Percentiles rank a stretch among this genome's conserved stretches.
Conservation (phyloP, 2,113 vertebrate species). For the Chascanopsetta lugubris region DNA sequence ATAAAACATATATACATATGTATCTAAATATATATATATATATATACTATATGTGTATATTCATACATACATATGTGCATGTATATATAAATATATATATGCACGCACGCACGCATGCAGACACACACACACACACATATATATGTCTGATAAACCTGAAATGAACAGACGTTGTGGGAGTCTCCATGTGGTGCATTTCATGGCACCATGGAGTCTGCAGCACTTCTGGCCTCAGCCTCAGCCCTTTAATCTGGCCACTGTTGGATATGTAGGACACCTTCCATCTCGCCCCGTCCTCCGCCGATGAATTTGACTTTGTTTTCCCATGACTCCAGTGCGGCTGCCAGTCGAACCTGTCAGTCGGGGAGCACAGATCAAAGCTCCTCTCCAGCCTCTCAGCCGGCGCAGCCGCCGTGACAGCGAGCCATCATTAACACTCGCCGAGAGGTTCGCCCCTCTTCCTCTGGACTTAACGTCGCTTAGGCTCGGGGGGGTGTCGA, state of each 20-base stretch:
- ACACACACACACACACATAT: too few species aligned
- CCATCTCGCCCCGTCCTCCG: conserved; percentile 34
- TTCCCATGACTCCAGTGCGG: conserved; percentile 46
- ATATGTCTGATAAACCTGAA: too few species aligned
- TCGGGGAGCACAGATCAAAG: conserved; percentile 67
- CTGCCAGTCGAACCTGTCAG: conserved; percentile 51
- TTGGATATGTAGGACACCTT: conserved; percentile 17
- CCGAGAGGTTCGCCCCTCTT: conserved; percentile 45
- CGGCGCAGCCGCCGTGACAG: conserved; percentile 62
- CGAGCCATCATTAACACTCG: conserved; percentile 68
- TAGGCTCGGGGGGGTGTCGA: conserved; percentile 32
- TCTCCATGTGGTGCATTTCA: too few species aligned
- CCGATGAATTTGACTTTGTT: conserved; percentile 63
- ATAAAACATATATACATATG: too few species aligned
- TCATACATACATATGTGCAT: too few species aligned
- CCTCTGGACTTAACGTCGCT: conserved; percentile 45
- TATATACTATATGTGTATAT: too few species aligned
- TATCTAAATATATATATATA: too few species aligned
- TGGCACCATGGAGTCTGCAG: neutral
- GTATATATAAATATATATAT: too few species aligned
- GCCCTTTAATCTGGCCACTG: conserved; percentile 25
- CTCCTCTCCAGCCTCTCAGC: conserved; percentile 55
- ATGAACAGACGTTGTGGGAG: too few species aligned
- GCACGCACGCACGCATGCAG: too few species aligned
- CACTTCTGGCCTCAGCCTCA: neutral